These are phyloP conservation scores for Aphodius sticticus DNA, from an alignment of 2,888 invertebrate genomes.

Conservation along the genomic window DNA sequence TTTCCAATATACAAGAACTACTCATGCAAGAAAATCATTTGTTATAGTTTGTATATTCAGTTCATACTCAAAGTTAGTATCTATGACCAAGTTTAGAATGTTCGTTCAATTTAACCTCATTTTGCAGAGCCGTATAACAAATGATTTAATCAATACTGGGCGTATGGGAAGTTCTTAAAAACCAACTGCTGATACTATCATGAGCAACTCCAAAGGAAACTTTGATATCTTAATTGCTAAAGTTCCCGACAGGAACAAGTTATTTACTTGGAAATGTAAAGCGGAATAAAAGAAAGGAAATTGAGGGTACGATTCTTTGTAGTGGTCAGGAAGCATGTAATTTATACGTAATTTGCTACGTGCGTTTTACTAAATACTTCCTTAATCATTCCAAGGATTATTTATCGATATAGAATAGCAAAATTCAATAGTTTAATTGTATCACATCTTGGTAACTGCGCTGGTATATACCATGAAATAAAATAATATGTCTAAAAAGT, in stretches of 20 bases:
- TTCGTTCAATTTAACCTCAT: neutral
- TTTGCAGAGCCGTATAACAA: neutral
- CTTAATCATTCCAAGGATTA: neutral
- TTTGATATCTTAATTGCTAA: constrained; percentile 4
- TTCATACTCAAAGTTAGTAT: neutral
- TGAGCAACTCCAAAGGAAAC: neutral
- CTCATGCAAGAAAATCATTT: neutral
- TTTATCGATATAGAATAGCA: neutral
- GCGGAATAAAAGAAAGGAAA: neutral
- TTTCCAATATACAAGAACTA: neutral
- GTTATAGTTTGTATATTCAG: neutral
- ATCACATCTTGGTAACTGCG: too few species aligned
- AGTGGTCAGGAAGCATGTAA: neutral
- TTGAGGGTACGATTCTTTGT: neutral
- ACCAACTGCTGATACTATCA: neutral
- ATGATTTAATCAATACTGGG: neutral
- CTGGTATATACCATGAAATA: neutral
- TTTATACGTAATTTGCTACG: neutral
- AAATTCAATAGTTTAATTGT: neutral
- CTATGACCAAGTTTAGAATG: neutral
- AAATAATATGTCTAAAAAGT: neutral
- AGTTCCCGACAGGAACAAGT: constrained; percentile 4
- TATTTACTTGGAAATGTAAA: neutral
- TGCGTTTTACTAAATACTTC: neutral
- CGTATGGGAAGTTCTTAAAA: constrained; percentile 4